Base-by-base conservation (phyloP, 1,140 invertebrate species). In the Papilio helenus region DNA sequence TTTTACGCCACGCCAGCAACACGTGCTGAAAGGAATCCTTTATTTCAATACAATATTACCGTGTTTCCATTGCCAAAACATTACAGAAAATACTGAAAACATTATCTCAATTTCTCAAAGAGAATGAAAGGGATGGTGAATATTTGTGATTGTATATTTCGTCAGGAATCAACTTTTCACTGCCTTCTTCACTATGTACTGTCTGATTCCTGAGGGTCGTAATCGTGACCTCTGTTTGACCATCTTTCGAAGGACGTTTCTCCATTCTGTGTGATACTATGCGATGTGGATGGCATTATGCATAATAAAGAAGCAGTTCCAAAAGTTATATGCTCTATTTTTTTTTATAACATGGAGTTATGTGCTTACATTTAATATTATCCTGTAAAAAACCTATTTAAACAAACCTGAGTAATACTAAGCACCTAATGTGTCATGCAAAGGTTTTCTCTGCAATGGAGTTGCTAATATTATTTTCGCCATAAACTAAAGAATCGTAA, bases 1-100 rank as follows among this genome's bases (percentile, higher is more conserved):
- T 84, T 82, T 80, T 81, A 77, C 49, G 74, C 39, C 42, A 73
- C 72, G 34, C 72, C 71, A 39, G 8, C 72, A 26, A 68, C 72
- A 73, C 42, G 72, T 73, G 72, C 72, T 49, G 18, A 46, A 73
- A 73, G 23, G 10, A 44, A 23, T 73, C 34, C 20, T 73, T 44
- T 46, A 73, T 18, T 49, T 18, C 12, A n/a, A 39, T 39, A 39
- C 26, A 34, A 72, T 42, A 29, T 34, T 71, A 16, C 16, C 26
- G 10, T 23, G 14, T 68, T 68, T 68, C 1, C 58, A 65, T 14
- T 65, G 23, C 10, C 23, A 29, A 23, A 26, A 65, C 26, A 26
- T 10, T 14, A 65, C 4, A 65, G 16, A 68, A 26, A 10, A 26
- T 61, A 26, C 12, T 61, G 20, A n/a, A n/a, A n/a, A n/a, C n/a